Percentiles rank a stretch among this genome's conserved stretches.
Conservation (phyloP, 2,888 invertebrate genomes). For the Xylophagus ater region DNA sequence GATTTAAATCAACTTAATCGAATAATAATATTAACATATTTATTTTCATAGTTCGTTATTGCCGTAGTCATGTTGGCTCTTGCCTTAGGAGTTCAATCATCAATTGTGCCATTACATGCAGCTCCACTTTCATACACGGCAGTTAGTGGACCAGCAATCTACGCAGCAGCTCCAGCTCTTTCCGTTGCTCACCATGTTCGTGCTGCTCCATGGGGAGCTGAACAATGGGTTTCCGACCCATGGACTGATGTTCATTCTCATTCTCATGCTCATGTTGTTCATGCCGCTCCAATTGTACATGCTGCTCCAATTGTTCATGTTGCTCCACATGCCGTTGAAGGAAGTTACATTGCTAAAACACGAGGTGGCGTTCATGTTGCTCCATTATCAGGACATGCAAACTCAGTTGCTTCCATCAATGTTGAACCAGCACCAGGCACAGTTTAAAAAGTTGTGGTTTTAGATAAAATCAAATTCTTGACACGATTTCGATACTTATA, state of each 20-base stretch:
- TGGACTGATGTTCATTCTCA: conserved; percentile 24
- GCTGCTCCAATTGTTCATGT: conserved; percentile 19
- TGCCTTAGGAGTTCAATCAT: conserved; percentile 10
- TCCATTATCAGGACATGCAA: conserved; percentile 35
- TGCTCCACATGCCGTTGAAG: conserved; percentile 19
- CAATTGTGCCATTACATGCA: conserved; percentile 1
- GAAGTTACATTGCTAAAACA: conserved; percentile 38
- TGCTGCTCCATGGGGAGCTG: conserved; percentile 22
- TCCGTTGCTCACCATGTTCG: conserved; percentile 19
- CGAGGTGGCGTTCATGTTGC: conserved; percentile 38
- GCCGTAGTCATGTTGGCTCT: conserved; percentile 10
- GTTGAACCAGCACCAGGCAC: conserved; percentile 40
- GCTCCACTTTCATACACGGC: conserved; percentile 20
- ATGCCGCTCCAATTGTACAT: conserved; percentile 18
- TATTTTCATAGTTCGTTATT: conserved; percentile 9
- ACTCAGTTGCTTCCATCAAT: conserved; percentile 26
- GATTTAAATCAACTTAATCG: background rate
- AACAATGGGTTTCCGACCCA: too few relatives aligned
- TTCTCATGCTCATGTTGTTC: conserved; percentile 17
- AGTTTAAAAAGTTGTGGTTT: conserved; percentile 10
- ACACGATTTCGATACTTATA: too few relatives aligned
- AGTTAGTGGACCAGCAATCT: conserved; percentile 20
- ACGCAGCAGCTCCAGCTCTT: conserved; percentile 11
- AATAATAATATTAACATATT: background rate
- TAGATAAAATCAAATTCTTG: too few relatives aligned